Evolutionary conservation across 2,888 invertebrate species (phyloP).

Genomic region (Sinodicranocentrus sp.): DNA sequence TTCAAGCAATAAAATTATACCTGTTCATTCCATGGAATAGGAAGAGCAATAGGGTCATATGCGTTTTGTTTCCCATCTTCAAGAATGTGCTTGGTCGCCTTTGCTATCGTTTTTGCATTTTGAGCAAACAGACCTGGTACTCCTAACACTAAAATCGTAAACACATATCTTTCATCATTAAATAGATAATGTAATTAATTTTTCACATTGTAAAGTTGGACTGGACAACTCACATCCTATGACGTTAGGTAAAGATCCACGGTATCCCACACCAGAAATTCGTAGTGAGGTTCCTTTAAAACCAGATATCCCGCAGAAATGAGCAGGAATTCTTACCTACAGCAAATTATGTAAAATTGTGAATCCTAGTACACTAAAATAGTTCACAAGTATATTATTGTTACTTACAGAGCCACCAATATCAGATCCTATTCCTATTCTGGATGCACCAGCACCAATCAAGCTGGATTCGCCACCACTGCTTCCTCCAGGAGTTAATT

Average conservation of each 20-base stretch:
- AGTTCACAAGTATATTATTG: too few relatives aligned
- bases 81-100: slow-evolving; percentile 77
- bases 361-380: too few relatives aligned
- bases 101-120: slow-evolving; percentile 77
- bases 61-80: slow-evolving; percentile 67
- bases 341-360: background rate
- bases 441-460: slow-evolving; percentile 76
- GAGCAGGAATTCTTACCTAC: slow-evolving; percentile 79
- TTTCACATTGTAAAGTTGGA: slow-evolving; percentile 14
- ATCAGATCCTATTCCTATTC: slow-evolving; percentile 80
- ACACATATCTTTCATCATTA: background rate
- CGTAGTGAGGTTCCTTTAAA: slow-evolving; percentile 79
- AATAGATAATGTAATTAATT: too few relatives aligned
- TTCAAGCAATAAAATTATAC: slow-evolving; percentile 73
- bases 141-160: slow-evolving; percentile 75
- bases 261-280: slow-evolving; percentile 76
- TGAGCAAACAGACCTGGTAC: slow-evolving; percentile 78
- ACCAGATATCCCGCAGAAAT: slow-evolving; percentile 79
- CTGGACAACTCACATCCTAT: slow-evolving; percentile 66
- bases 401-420: slow-evolving; percentile 79
- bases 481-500: slow-evolving; percentile 78
- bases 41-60: background rate
- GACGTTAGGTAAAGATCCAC: slow-evolving; percentile 71
- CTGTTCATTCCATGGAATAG: slow-evolving; percentile 25
- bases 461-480: slow-evolving; percentile 79